Evolutionary conservation across 2,113 vertebrate species (phyloP), one percentile per base, ranked within the genome.

Genomic region (Melospiza georgiana): DNA sequence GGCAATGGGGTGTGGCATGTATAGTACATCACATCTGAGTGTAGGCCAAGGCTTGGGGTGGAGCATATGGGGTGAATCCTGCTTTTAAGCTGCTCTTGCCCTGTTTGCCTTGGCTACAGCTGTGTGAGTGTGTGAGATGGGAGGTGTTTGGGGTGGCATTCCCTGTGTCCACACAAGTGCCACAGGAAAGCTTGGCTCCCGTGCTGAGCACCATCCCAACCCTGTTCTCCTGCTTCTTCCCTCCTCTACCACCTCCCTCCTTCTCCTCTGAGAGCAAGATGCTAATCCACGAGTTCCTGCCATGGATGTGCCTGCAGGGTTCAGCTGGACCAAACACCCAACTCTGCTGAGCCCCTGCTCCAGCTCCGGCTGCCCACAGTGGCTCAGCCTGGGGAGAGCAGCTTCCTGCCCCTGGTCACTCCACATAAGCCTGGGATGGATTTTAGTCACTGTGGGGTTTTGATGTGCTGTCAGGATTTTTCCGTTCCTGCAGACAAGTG

Each of bases 281-380:
- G 67, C 49, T 52, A 25, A 66, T 44, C 44, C 23, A 15, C 10
- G 58, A 25, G n/a, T 46, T 83, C 41, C 58, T 5, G 3, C 33
- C 19, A 2, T 57, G 63, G 62, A 41, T 76, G 90, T 86, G 20
- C 28, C 5, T n/a, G 28, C 37, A 30, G 63, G 51, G 41, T 18
- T 59, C 63, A n/a, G 12, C 57, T 4, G 52, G 51, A n/a, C 24
- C 28, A 18, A 46, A 31, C 2, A 51, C 15, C 23, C 39, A 61
- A 5, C 46, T 35, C 43, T 37, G 37, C 44, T 1, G 10, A 67
- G 43, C 10, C 35, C n/a, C 30, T 33, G 63, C 59, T 48, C 35
- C 33, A 30, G 15, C 78, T 80, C 55, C 69, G 1, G 1, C 35
- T 84, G 41, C 35, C 48, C 12, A 1, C 0, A 0, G 16, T 3